phyloP scores from a whole-genome alignment of 2,797 vertebrate species.

The Trachops cirrhosus region DNA sequence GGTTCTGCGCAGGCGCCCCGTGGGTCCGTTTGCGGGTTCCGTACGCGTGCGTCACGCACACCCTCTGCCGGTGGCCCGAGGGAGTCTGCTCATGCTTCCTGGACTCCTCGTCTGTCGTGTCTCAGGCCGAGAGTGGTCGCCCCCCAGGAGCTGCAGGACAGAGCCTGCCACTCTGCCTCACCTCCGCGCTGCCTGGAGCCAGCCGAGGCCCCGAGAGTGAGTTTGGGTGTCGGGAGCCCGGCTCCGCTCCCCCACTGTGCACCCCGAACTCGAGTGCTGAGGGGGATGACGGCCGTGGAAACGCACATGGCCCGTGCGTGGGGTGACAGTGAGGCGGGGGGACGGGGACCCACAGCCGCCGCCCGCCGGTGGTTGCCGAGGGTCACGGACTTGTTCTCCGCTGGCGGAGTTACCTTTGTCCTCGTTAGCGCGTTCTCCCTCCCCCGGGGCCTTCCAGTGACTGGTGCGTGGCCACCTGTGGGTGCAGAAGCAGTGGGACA shows the following conservation, averaged over 20 bases:
- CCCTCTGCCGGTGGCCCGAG: not conserved
- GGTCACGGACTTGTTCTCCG: not conserved
- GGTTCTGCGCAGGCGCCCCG: not conserved
- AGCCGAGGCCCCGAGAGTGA: not conserved
- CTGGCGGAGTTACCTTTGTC: not conserved
- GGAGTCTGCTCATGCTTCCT: not conserved
- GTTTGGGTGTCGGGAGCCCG: not conserved
- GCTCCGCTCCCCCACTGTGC: not conserved
- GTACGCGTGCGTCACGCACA: accelerated
- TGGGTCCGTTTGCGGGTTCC: not conserved
- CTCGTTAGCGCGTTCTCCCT: not conserved
- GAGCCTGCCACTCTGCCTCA: not conserved
- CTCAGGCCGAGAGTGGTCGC: not conserved
- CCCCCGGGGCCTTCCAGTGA: not conserved
- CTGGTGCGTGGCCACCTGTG: not conserved
- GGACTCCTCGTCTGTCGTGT: not conserved
- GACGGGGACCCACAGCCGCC: not conserved
- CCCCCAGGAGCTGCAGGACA: not conserved
- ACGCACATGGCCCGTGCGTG: too few species aligned
- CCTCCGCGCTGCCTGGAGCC: not conserved
- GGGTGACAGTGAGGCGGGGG: too few species aligned
- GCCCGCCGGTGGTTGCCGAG: not conserved
- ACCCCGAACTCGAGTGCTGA: not conserved
- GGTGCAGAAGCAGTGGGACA: not conserved
- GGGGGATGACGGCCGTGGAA: too few species aligned